phyloP scores from a whole-genome alignment of 1,140 invertebrate species.

The Trachymyrmex septentrionalis region DNA sequence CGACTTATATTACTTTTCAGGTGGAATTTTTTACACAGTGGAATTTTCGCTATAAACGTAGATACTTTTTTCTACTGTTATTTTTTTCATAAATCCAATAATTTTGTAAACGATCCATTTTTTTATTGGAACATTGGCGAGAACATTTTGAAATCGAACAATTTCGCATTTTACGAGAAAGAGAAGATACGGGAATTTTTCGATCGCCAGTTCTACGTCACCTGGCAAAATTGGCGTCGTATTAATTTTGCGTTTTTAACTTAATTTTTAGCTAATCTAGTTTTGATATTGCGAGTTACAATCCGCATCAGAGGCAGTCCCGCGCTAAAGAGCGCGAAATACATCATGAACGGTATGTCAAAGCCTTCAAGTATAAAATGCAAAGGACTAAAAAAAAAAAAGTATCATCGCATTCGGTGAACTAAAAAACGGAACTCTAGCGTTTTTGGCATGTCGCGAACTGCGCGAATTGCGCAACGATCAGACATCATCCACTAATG shows the following conservation, averaged over 20 bases:
- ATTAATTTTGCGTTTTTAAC: slow-evolving; percentile 58
- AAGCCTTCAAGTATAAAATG: slow-evolving; percentile 3
- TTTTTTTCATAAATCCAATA: slow-evolving; percentile 9
- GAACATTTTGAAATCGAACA: neutral
- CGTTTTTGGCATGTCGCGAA: too few species aligned
- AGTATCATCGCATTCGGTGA: neutral
- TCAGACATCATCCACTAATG: slow-evolving; percentile 23
- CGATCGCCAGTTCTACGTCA: neutral
- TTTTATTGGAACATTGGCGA: neutral
- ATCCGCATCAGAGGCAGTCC: slow-evolving; percentile 58
- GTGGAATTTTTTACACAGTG: neutral
- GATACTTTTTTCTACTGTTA: too few species aligned
- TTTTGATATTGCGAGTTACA: slow-evolving; percentile 68
- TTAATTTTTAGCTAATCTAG: slow-evolving; percentile 71
- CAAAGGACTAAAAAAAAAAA: slow-evolving; percentile 44
- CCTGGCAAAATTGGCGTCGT: neutral
- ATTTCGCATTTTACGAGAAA: neutral
- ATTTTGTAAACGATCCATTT: neutral
- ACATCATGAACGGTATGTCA: slow-evolving; percentile 73
- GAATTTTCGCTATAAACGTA: neutral
- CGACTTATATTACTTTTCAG: slow-evolving; percentile 40
- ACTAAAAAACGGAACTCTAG: slow-evolving; percentile 8
- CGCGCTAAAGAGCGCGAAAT: slow-evolving; percentile 62
- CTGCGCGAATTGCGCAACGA: neutral
- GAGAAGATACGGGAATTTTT: slow-evolving; percentile 6